These are phyloP conservation scores for Intellagama lesueurii DNA, from an alignment of 2,797 vertebrate species.

Conservation along the genomic window DNA sequence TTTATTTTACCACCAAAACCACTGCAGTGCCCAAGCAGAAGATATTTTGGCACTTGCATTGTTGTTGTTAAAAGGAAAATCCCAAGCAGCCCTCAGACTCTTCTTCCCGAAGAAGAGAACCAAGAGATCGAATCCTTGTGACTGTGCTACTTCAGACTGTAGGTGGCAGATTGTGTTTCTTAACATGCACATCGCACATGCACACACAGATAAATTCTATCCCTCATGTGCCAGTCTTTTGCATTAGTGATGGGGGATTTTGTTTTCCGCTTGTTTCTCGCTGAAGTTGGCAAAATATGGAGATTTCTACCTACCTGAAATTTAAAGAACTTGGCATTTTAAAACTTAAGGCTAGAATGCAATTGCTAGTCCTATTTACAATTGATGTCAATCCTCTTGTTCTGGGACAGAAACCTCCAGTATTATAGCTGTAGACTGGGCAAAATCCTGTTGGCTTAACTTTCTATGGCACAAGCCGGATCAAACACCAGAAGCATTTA, in stretches of 20 bases:
- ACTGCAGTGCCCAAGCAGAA: background rate
- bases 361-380: too few species aligned
- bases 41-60: background rate
- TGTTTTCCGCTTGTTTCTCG: background rate
- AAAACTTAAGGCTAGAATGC: too few species aligned
- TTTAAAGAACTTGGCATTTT: background rate
- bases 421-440: too few species aligned
- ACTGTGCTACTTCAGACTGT: background rate
- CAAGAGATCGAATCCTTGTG: background rate
- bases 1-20: conserved; percentile 7
- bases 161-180: background rate
- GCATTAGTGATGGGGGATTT: background rate
- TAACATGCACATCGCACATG: background rate
- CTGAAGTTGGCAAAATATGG: background rate
- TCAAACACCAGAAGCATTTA: too few species aligned
- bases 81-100: background rate
- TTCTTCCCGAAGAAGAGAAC: background rate
- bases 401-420: too few species aligned
- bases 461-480: too few species aligned
- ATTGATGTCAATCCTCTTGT: too few species aligned
- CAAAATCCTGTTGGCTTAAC: too few species aligned
- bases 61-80: background rate
- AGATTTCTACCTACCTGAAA: background rate
- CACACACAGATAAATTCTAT: background rate
- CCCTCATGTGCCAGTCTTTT: background rate